phyloP scores from a whole-genome alignment of 2,888 invertebrate species.

The Nectonema munidae region DNA sequence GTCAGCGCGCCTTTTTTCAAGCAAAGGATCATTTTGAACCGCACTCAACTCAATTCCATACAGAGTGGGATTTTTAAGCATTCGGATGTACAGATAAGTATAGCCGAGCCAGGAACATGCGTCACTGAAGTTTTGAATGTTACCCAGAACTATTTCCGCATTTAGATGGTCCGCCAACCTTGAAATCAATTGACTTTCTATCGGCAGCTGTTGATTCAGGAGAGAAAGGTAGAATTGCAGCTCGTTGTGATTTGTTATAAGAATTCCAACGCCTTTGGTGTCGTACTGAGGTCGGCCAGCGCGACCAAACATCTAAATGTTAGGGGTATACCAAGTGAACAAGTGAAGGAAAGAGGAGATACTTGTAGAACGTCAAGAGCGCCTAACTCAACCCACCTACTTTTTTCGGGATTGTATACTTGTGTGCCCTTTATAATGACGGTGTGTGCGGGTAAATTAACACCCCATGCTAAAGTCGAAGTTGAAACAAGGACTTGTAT shows the following conservation, averaged over 20 bases:
- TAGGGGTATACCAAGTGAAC: background rate
- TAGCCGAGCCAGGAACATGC: constrained; percentile 78
- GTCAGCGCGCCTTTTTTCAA: constrained; percentile 67
- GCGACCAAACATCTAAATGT: constrained; percentile 50
- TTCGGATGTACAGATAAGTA: constrained; percentile 70
- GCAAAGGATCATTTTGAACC: constrained; percentile 41
- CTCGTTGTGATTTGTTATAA: constrained; percentile 92
- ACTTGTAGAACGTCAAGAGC: constrained; percentile 74
- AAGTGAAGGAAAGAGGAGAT: background rate
- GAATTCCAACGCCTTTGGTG: constrained; percentile 70
- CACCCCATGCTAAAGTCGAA: constrained; percentile 94
- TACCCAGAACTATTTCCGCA: constrained; percentile 81
- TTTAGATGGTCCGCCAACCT: constrained; percentile 83
- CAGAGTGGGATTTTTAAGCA: constrained; percentile 54
- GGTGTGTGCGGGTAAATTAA: constrained; percentile 88
- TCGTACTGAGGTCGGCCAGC: constrained; percentile 95
- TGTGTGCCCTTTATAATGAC: constrained; percentile 93
- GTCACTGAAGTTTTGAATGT: constrained; percentile 54
- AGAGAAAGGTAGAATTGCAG: constrained; percentile 84
- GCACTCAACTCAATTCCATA: constrained; percentile 35
- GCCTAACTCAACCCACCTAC: constrained; percentile 82
- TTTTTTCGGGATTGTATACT: constrained; percentile 87
- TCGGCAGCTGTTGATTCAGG: constrained; percentile 83
- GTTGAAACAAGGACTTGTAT: constrained; percentile 91
- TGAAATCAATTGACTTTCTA: constrained; percentile 69